These are phyloP conservation scores for Macrosiphum euphorbiae DNA, from an alignment of 2,888 invertebrate genomes.

Conservation along the genomic window DNA sequence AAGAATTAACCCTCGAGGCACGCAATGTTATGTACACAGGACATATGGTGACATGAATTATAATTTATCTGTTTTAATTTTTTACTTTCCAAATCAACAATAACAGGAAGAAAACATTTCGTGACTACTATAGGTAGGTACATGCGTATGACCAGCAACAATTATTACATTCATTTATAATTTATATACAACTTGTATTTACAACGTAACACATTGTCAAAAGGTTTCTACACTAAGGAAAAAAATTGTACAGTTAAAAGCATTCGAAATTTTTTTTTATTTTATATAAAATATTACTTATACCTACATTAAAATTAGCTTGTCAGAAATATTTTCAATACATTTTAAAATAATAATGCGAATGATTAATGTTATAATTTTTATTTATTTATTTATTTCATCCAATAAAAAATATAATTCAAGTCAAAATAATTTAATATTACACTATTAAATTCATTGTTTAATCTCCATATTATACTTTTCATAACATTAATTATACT, in stretches of 20 bases:
- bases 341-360: not conserved
- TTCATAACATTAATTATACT: not conserved
- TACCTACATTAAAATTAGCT: not conserved
- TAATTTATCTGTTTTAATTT: not conserved
- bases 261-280: not conserved
- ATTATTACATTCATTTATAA: not conserved
- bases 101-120: not conserved
- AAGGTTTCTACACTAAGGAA: not conserved
- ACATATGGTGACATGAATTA: not conserved
- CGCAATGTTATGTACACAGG: not conserved
- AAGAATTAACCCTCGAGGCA: not conserved
- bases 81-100: conserved; percentile 23
- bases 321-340: not conserved
- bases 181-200: not conserved
- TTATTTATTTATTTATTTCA: not conserved
- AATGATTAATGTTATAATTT: not conserved
- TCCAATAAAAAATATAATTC: not conserved
- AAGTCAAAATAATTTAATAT: not conserved
- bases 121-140: not conserved
- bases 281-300: not conserved
- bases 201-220: not conserved
- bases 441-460: not conserved
- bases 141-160: conserved; percentile 22
- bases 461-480: not conserved
- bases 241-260: not conserved